Base-by-base conservation (phyloP, 2,113 vertebrate genomes). In the Zosterops lateralis region DNA sequence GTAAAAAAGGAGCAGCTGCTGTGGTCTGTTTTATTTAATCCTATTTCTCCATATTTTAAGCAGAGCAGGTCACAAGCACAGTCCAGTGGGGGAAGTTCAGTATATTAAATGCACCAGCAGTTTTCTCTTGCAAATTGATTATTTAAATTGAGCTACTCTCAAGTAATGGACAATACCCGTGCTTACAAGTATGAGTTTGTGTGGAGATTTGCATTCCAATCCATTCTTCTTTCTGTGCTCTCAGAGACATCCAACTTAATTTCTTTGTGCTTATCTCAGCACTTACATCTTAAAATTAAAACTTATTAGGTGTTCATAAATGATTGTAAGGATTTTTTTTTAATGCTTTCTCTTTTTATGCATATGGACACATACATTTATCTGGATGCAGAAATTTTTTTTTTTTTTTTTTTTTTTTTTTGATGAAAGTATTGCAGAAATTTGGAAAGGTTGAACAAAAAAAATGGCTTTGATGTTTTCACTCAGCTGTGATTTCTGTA, bases 121-220 rank as follows among this genome's bases (percentile, higher is more conserved):
- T 96, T 96, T 97, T 96, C 94, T 95, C 94, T 95, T 94, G 79
- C 93, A 95, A 96, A 97, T 95, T 97, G 93, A 97, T 96, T 96
- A 96, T 96, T 96, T 95, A 96, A 95, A 96, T 96, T 87, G 82
- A 96, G 93, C 93, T 89, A 84, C 94, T 96, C 76, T 85, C 90
- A 90, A 93, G 86, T 95, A 96, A 97, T 95, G 94, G 93, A 93
- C 93, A 95, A 93, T 88, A 81, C 75, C 56, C 45, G 0, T 9
- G 68, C 93, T 93, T 91, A 90, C 95, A 91, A 94, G 84, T 96
- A 94, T 75, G 82, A 94, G 88, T 93, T 96, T 87, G 82, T 87
- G 84, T 79, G 80, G 62, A 90, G 68, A 93, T 97, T 94, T 95
- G 86, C 93, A 96, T 96, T 94, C 82, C 65, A 97, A 73, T 70